Base-by-base conservation (phyloP, 2,888 invertebrate genomes). In the Hydroisotoma schaefferi region DNA sequence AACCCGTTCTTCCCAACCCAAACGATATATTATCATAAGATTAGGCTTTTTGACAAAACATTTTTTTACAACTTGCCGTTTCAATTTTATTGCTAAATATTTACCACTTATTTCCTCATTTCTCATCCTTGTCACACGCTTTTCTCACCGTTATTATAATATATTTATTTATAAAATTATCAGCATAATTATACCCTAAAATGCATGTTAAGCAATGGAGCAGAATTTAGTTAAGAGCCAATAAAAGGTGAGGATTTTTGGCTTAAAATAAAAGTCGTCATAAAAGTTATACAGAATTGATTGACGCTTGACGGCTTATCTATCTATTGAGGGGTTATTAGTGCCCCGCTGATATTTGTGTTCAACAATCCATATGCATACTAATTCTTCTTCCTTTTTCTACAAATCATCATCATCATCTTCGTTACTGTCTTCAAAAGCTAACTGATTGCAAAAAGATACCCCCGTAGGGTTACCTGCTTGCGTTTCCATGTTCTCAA, bases 251-350 rank as follows among this genome's bases (percentile, higher is more conserved):
- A 40, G 20, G 20, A 40, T 40, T 15, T 40, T 20, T 40, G 15
- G 8, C 8, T n/a, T n/a, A n/a, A n/a, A n/a, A n/a, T n/a, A n/a
- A n/a, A n/a, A n/a, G n/a, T n/a, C n/a, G n/a, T n/a, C n/a, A n/a
- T n/a, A 40, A 40, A 40, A 40, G 5, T 20, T 15, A 40, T 40
- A 18, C 40, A 5, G n/a, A n/a, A n/a, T n/a, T 40, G 40, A 10
- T 15, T 40, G n/a, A 40, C 15, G n/a, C 40, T 18, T 40, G n/a
- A 40, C n/a, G 40, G 40, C 5, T 18, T 40, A 10, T 40, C n/a
- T n/a, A n/a, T 18, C 8, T 40, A 40, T 40, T 40, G n/a, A 40
- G 5, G 40, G 40, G n/a, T 40, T 40, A 40, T 40, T 40, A 40
- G 8, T 5, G 40, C 5, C 40, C 15, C n/a, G 40, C n/a, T 40